A percentile compares a stretch with the other conserved stretches of the same genome.
Evolutionary conservation across 2,113 vertebrate species (phyloP).

Genomic region (Myrmophylax atrothorax): DNA sequence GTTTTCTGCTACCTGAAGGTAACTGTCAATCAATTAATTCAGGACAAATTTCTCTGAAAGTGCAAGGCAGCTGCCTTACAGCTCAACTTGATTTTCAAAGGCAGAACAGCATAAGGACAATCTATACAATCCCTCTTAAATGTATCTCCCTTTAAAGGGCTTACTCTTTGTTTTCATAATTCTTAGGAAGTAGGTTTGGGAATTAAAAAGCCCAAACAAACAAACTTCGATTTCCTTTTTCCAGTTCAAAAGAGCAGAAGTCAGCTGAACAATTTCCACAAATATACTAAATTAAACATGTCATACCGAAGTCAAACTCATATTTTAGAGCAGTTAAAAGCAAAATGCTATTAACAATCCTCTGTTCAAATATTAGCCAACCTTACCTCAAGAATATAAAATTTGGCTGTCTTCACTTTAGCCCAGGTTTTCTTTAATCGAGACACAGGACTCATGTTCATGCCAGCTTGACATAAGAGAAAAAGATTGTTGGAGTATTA

Average conservation of each 20-base stretch:
- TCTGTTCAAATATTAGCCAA: not conserved
- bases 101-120: not conserved
- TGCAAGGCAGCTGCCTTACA: not conserved
- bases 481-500: not conserved
- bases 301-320: not conserved
- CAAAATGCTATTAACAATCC: not conserved
- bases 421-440: conserved; percentile 95
- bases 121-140: not conserved
- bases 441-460: conserved; percentile 96
- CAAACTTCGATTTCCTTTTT: not conserved
- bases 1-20: not conserved
- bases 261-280: not conserved
- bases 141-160: not conserved
- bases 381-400: conserved; percentile 90
- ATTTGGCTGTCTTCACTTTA: conserved; percentile 95
- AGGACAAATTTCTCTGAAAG: not conserved
- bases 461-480: conserved; percentile 82
- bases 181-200: not conserved
- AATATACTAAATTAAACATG: not conserved
- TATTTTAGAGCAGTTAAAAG: not conserved
- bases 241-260: not conserved
- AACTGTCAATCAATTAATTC: not conserved
- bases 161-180: not conserved
- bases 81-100: not conserved
- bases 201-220: not conserved